These are phyloP conservation scores for Urocyon cinereoargenteus DNA, from an alignment of 2,797 vertebrate genomes.

Conservation along the genomic window DNA sequence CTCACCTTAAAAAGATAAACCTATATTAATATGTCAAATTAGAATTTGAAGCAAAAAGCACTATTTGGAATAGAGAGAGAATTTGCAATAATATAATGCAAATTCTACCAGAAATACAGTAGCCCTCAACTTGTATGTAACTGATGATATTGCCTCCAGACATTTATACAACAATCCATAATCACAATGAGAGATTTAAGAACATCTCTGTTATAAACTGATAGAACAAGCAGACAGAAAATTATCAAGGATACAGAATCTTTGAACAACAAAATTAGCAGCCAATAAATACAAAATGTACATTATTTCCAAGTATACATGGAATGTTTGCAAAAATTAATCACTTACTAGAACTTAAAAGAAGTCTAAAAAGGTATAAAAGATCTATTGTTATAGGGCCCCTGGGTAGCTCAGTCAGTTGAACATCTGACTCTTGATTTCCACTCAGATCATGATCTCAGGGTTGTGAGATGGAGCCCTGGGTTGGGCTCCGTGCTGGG, in stretches of 20 bases:
- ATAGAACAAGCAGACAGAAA: neutral
- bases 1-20: neutral
- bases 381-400: neutral
- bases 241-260: neutral
- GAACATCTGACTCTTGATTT: neutral
- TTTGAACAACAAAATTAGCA: neutral
- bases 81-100: slow-evolving; percentile 20
- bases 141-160: neutral
- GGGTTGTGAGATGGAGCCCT: neutral
- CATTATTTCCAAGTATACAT: slow-evolving; percentile 8
- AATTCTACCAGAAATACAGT: neutral
- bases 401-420: neutral
- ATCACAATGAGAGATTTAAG: neutral
- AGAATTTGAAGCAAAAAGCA: slow-evolving; percentile 6
- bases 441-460: neutral
- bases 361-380: neutral
- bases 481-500: neutral
- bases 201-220: neutral
- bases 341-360: neutral
- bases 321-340: neutral
- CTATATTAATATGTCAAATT: neutral
- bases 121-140: neutral
- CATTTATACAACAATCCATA: neutral
- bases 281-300: neutral
- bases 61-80: slow-evolving; percentile 8